Base-by-base conservation (phyloP, 2,888 invertebrate species). In the Ichneumoninae sp. region DNA sequence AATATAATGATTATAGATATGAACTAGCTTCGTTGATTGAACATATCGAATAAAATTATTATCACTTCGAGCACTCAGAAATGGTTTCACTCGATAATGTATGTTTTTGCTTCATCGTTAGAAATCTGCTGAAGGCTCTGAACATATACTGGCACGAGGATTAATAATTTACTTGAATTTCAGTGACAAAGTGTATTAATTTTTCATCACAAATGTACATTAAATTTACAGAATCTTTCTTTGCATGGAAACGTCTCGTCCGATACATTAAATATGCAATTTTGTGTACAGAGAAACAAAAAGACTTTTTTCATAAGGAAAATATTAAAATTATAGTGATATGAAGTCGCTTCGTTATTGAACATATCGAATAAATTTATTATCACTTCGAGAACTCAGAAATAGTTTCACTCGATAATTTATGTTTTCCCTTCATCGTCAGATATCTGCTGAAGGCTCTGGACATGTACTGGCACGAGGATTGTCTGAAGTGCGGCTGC, bases 141-240 rank as follows among this genome's bases (percentile, higher is more conserved):
- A 98, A 98, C 93, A 95, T 97, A 93, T 97, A 96, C 94, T 98
- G 98, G 98, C 98, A 98, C 94, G 98, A 98, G 90, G 98, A 98
- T 40, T 40, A 40, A 40, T 40, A 8, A 40, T 40, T 40, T 8
- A 8, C 8, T 40, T 40, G 40, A 40, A 40, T 40, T 40, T 40
- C 40, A 40, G 8, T 8, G 40, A 40, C 8, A 40, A 8, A 8
- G 8, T 7, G 40, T 8, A 40, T 40, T 8, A 8, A 40, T 8
- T 8, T 8, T 8, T 40, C 40, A 40, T 40, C 8, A 40, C 8
- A 40, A 40, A 8, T 40, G 40, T 40, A 8, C 40, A 40, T 40
- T 40, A 33, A 33, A 33, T 33, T 33, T 33, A 40, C 8, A 8
- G 40, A 0, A 40, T 8, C 8, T 5, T 7, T 40, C 8, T 40